phyloP scores from a whole-genome alignment of 92 coral and sea anemone genomes.

The Nematostella vectensis region DNA sequence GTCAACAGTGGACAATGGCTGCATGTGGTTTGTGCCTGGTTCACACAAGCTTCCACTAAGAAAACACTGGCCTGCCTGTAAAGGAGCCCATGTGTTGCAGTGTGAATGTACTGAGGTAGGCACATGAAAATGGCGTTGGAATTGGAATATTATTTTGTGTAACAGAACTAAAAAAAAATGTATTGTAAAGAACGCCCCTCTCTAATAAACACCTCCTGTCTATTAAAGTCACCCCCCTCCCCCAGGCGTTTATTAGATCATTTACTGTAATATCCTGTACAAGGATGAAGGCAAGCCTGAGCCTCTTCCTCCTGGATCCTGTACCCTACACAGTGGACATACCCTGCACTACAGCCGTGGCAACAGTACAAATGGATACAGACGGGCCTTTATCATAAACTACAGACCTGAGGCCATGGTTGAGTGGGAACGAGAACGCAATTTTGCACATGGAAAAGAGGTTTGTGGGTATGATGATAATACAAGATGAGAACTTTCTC shows the following conservation, averaged over 20 bases:
- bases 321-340: slow-evolving; percentile 41
- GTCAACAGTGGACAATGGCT: slow-evolving; percentile 37
- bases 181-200: too few relatives aligned
- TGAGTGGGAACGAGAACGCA: slow-evolving; percentile 31
- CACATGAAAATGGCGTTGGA: too few relatives aligned
- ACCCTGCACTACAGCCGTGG: slow-evolving; percentile 58
- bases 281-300: slow-evolving; percentile 44
- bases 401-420: slow-evolving; percentile 47
- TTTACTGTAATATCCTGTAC: too few relatives aligned
- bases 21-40: slow-evolving; percentile 65
- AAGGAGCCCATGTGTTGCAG: slow-evolving; percentile 31
- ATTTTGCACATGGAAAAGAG: slow-evolving; percentile 38
- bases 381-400: slow-evolving; percentile 48
- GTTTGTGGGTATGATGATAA: too few relatives aligned
- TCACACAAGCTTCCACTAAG: slow-evolving; percentile 40
- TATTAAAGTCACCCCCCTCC: neutral
- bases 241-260: too few relatives aligned
- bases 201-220: too few relatives aligned
- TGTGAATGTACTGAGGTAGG: slow-evolving; percentile 51
- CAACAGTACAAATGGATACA: slow-evolving; percentile 16
- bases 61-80: slow-evolving; percentile 27
- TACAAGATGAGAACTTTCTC: too few relatives aligned
- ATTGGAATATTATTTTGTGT: too few relatives aligned
- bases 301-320: slow-evolving; percentile 36
- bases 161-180: neutral